These are phyloP conservation scores for Lerista edwardsae DNA, from an alignment of 2,797 vertebrate species.

Conservation along the genomic window DNA sequence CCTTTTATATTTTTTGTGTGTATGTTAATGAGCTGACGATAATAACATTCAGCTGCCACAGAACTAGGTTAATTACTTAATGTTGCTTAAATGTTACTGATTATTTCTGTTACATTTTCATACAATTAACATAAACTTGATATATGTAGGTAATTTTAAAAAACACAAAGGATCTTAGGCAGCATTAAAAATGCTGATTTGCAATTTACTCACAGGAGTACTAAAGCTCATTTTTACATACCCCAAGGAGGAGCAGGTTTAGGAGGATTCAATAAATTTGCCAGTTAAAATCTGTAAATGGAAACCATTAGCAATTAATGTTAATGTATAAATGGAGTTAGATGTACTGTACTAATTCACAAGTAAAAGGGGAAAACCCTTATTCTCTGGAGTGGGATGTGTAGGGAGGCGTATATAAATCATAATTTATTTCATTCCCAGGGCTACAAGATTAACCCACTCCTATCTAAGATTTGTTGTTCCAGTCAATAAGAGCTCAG, in stretches of 20 bases:
- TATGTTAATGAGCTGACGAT: slow-evolving; percentile 69
- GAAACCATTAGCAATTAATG: slow-evolving; percentile 67
- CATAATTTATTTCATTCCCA: slow-evolving; percentile 48
- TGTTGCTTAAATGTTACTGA: slow-evolving; percentile 74
- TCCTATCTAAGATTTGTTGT: neutral
- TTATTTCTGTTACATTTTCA: slow-evolving; percentile 71
- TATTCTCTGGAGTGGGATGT: slow-evolving; percentile 24
- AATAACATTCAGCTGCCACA: slow-evolving; percentile 63
- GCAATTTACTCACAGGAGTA: slow-evolving; percentile 60
- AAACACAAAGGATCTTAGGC: slow-evolving; percentile 62
- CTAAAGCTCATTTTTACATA: slow-evolving; percentile 55
- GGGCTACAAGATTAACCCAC: neutral
- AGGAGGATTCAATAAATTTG: slow-evolving; percentile 69
- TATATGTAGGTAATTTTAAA: slow-evolving; percentile 71
- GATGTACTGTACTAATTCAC: slow-evolving; percentile 40
- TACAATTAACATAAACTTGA: slow-evolving; percentile 77
- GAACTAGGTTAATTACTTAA: slow-evolving; percentile 73
- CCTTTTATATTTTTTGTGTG: slow-evolving; percentile 52
- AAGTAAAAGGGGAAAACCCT: slow-evolving; percentile 53
- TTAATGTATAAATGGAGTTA: slow-evolving; percentile 59
- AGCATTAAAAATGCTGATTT: slow-evolving; percentile 74
- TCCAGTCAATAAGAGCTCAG: neutral
- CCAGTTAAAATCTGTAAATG: slow-evolving; percentile 63
- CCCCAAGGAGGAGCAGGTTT: slow-evolving; percentile 54
- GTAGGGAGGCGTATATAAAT: slow-evolving; percentile 25